A percentile compares a stretch with the other conserved stretches of the same genome.
Conservation (phyloP, 2,888 invertebrate genomes). For the Latheticus oryzae region DNA sequence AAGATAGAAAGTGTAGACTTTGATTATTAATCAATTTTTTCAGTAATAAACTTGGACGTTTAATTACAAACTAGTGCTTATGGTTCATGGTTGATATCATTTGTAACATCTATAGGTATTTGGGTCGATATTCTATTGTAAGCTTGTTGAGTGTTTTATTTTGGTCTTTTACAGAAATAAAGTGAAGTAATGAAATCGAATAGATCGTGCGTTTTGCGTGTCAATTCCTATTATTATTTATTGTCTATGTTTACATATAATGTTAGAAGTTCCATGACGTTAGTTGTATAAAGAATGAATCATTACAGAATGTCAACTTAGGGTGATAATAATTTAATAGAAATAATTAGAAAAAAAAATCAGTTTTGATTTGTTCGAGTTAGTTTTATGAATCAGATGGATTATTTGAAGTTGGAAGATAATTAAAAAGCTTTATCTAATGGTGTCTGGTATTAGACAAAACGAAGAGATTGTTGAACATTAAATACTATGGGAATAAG, state of each 20-base stretch:
- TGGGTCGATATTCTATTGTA: constrained; percentile 35
- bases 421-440: too few species aligned
- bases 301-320: constrained; percentile 22
- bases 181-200: constrained; percentile 4
- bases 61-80: constrained; percentile 4
- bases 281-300: constrained; percentile 19
- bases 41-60: not conserved
- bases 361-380: too few species aligned
- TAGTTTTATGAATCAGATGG: too few species aligned
- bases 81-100: constrained; percentile 21
- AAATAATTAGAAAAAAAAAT: too few species aligned
- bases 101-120: constrained; percentile 31
- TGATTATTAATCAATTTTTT: constrained; percentile 8
- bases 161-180: constrained; percentile 28
- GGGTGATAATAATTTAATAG: constrained; percentile 25
- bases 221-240: constrained; percentile 25
- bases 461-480: constrained; percentile 5
- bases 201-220: constrained; percentile 6
- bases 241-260: constrained; percentile 28
- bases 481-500: constrained; percentile 30
- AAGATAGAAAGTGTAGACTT: too few species aligned
- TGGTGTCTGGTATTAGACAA: constrained; percentile 10
- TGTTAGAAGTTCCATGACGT: constrained; percentile 28
- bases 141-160: constrained; percentile 29
- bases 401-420: too few species aligned